These are phyloP conservation scores for Rhinopithecus roxellana DNA, from an alignment of 2,113 vertebrate species.

Conservation along the genomic window DNA sequence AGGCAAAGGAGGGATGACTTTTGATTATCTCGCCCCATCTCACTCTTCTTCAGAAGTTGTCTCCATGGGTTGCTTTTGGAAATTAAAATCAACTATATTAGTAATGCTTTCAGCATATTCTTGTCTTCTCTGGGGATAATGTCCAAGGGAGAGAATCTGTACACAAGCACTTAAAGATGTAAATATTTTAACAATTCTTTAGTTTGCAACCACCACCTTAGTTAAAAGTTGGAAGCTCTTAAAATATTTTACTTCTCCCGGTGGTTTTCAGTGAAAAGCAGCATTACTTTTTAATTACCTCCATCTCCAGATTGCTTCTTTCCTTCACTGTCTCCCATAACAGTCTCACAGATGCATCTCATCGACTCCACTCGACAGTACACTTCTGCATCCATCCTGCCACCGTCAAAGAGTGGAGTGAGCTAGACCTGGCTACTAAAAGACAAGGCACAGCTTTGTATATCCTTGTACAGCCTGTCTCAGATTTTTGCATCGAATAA, in stretches of 20 bases:
- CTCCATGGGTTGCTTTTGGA: background rate
- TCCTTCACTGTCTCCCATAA: background rate
- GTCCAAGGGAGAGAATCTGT: background rate
- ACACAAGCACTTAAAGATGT: conserved; percentile 29
- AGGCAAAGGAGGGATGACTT: background rate
- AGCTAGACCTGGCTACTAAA: background rate
- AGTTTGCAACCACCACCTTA: conserved; percentile 24
- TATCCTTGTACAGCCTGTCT: background rate
- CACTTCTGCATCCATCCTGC: background rate
- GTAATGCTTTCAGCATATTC: background rate
- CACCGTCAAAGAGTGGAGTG: background rate
- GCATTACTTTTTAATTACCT: conserved; percentile 66
- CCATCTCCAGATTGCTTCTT: background rate
- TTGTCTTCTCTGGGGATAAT: background rate
- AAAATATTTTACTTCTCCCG: background rate
- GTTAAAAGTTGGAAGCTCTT: conserved; percentile 46
- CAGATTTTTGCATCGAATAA: conserved; percentile 2
- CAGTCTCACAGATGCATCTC: background rate
- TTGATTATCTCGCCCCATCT: background rate
- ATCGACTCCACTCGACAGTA: background rate
- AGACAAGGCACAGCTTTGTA: background rate
- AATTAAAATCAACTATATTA: background rate
- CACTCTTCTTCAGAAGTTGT: background rate
- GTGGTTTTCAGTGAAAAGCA: conserved; percentile 22
- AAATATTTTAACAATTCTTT: conserved; percentile 64